Evolutionary conservation across 2,113 vertebrate species (phyloP).

Genomic region (Myotis lucifugus): DNA sequence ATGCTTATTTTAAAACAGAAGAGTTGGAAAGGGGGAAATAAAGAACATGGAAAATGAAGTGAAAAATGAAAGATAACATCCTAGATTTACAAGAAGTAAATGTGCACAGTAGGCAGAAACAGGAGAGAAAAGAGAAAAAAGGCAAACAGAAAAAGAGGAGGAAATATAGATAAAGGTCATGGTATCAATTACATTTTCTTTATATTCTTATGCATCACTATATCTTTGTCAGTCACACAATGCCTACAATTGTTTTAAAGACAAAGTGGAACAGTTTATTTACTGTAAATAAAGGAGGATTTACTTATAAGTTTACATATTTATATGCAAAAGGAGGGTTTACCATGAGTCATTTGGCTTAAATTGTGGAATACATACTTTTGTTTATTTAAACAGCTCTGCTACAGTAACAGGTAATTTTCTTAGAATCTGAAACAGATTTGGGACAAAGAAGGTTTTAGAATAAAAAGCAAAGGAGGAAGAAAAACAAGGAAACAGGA

Average conservation of each 20-base stretch:
- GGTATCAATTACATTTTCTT: neutral
- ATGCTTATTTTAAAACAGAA: neutral
- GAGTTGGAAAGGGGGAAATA: neutral
- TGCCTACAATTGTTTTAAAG: neutral
- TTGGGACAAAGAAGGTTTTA: conserved; percentile 50
- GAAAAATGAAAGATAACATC: conserved; percentile 1
- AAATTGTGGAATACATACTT: neutral
- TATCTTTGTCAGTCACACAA: neutral
- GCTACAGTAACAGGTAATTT: conserved; percentile 66
- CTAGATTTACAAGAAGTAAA: neutral
- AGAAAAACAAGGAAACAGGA: conserved; percentile 47
- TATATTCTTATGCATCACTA: neutral
- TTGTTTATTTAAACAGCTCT: conserved; percentile 1
- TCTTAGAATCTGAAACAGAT: conserved; percentile 56
- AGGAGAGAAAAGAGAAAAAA: neutral
- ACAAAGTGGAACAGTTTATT: neutral
- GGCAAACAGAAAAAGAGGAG: neutral
- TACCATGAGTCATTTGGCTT: neutral
- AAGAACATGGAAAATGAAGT: neutral
- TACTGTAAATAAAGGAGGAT: neutral
- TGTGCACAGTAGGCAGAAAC: neutral
- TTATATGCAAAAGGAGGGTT: neutral
- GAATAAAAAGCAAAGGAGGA: conserved; percentile 43
- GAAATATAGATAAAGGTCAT: neutral
- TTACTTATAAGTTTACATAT: neutral